Conservation (phyloP, 2,888 invertebrate species). For the Calameuta filiformis region DNA sequence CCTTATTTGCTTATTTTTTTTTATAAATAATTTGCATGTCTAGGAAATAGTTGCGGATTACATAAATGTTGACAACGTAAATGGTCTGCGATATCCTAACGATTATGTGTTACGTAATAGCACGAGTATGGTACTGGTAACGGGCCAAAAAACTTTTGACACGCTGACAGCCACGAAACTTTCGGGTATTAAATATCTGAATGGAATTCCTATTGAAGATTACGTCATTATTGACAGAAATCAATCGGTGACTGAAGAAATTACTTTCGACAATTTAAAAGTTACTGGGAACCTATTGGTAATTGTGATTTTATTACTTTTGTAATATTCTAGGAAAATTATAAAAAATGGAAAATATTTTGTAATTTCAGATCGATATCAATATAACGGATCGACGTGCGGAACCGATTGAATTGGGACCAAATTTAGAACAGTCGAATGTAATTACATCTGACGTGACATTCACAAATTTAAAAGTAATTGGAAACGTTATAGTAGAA, state of each 20-base stretch:
- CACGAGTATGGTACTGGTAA: constrained; percentile 56
- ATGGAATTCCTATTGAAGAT: constrained; percentile 65
- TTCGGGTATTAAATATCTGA: constrained; percentile 63
- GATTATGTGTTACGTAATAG: constrained; percentile 67
- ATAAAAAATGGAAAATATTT: neutral
- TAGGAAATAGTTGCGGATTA: constrained; percentile 64
- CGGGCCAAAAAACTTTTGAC: constrained; percentile 67
- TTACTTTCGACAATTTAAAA: constrained; percentile 69
- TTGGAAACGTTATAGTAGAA: constrained; percentile 67
- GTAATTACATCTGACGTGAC: constrained; percentile 65
- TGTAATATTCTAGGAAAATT: neutral
- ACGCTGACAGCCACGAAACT: constrained; percentile 60
- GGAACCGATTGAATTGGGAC: constrained; percentile 52
- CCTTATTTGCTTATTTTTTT: constrained; percentile 5
- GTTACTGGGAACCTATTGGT: constrained; percentile 68
- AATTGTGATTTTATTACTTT: constrained; percentile 14
- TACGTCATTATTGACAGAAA: constrained; percentile 66
- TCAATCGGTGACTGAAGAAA: constrained; percentile 65
- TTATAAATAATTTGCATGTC: constrained; percentile 5
- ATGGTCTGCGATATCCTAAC: constrained; percentile 68
- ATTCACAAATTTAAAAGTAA: constrained; percentile 67
- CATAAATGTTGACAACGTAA: constrained; percentile 62
- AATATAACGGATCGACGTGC: constrained; percentile 67
- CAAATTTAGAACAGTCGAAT: constrained; percentile 64
- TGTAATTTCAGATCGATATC: constrained; percentile 66